Percentiles rank a stretch among this genome's conserved stretches.
Evolutionary conservation across 2,888 invertebrate genomes (phyloP).

Genomic region (Nomada hirtipes): DNA sequence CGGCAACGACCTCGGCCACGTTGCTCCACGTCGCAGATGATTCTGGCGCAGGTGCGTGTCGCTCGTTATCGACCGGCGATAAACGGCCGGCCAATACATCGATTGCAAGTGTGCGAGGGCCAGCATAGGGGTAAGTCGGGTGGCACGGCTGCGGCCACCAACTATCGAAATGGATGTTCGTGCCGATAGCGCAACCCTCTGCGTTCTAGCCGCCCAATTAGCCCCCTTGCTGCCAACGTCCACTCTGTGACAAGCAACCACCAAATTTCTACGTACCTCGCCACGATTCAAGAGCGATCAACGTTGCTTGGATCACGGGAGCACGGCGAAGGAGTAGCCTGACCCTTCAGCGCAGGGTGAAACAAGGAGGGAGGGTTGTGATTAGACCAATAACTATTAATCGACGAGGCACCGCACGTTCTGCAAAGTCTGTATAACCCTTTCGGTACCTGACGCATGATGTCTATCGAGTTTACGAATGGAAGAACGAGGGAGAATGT

Average conservation of each 20-base stretch:
- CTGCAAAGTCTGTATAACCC: slow-evolving; percentile 74
- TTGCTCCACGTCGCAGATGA: slow-evolving; percentile 30
- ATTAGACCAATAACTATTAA: slow-evolving; percentile 82
- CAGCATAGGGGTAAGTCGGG: slow-evolving; percentile 54
- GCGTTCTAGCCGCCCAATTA: slow-evolving; percentile 48
- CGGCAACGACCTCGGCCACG: slow-evolving; percentile 62
- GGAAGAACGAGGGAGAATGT: neutral
- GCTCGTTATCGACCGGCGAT: slow-evolving; percentile 70
- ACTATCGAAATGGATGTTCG: slow-evolving; percentile 62
- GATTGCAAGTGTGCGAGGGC: slow-evolving; percentile 36
- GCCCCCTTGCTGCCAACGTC: slow-evolving; percentile 20
- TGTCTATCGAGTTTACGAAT: slow-evolving; percentile 6
- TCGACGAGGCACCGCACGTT: slow-evolving; percentile 80
- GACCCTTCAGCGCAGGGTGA: neutral
- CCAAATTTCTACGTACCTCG: slow-evolving; percentile 8
- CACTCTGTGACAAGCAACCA: slow-evolving; percentile 12
- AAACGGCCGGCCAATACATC: slow-evolving; percentile 66
- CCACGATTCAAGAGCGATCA: slow-evolving; percentile 67
- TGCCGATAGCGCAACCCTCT: slow-evolving; percentile 59
- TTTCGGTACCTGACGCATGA: slow-evolving; percentile 30
- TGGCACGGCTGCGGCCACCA: slow-evolving; percentile 38
- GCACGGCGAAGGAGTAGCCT: neutral
- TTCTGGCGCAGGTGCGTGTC: slow-evolving; percentile 63
- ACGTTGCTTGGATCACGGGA: slow-evolving; percentile 46
- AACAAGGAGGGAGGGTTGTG: slow-evolving; percentile 60